phyloP scores from a whole-genome alignment of 2,888 invertebrate genomes.

The Ornithoptera priamus region DNA sequence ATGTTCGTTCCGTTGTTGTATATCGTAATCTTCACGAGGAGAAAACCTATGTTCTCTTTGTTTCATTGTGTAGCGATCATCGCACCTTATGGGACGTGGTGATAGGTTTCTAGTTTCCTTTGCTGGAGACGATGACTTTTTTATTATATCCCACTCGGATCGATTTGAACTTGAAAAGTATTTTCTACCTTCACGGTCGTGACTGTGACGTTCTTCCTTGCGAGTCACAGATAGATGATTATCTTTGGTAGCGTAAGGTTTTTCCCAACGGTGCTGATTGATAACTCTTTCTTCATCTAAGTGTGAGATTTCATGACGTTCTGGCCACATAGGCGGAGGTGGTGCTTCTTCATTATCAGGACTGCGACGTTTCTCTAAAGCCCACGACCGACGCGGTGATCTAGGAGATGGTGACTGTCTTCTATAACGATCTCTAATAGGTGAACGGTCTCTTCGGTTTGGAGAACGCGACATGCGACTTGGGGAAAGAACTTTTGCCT shows the following conservation, averaged over 20 bases:
- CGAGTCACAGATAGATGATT: background rate
- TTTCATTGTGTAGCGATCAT: constrained; percentile 31
- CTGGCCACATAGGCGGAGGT: constrained; percentile 67
- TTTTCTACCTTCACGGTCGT: constrained; percentile 15
- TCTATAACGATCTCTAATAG: constrained; percentile 55
- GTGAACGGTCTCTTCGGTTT: constrained; percentile 55
- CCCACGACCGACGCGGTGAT: constrained; percentile 70
- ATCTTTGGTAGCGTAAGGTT: constrained; percentile 20
- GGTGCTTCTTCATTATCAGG: constrained; percentile 56
- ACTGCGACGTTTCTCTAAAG: constrained; percentile 63
- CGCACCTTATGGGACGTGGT: background rate
- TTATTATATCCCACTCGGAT: constrained; percentile 9
- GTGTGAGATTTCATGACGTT: constrained; percentile 41
- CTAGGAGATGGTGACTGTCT: constrained; percentile 62
- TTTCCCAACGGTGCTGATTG: constrained; percentile 38
- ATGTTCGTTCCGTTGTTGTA: constrained; percentile 10
- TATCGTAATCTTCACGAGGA: constrained; percentile 19
- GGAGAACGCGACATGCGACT: constrained; percentile 58
- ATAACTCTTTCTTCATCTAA: constrained; percentile 39
- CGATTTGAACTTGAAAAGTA: constrained; percentile 4
- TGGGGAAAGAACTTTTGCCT: constrained; percentile 37
- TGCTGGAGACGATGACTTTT: background rate
- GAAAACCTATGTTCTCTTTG: constrained; percentile 37
- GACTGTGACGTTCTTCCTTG: constrained; percentile 10
- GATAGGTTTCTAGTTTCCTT: constrained; percentile 5